Base-by-base conservation (phyloP, 2,888 invertebrate genomes). In the Seira ritae region DNA sequence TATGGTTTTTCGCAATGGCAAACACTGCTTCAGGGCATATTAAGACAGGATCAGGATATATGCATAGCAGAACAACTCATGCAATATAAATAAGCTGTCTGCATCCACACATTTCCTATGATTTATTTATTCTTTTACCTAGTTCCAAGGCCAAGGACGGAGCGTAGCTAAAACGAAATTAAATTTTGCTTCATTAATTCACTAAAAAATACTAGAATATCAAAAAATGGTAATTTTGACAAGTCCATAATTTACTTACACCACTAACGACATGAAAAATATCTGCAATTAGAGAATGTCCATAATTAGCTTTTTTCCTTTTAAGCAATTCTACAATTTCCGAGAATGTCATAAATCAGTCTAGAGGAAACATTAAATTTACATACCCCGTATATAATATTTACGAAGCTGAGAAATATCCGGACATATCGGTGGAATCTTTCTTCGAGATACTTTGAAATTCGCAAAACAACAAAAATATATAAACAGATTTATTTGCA, bases 381-480 rank as follows among this genome's bases (percentile, higher is more conserved):
- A 10, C 82, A 76, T 85, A 88, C 87, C 22, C 85, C 82, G 62
- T 87, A 88, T 22, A 87, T 31, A n/a, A 86, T 71, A 46, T 87
- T 87, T 10, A 88, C 78, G 3, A 87, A 10, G 12, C 87, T 87
- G n/a, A 87, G 37, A 19, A 77, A 67, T 10, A 85, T 55, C 23
- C 88, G 69, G 20, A 87, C 17, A 6, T 46, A 46, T 6, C 85
- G 65, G 75, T 84, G 81, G 70, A 84, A 86, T 76, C 86, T 77
- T 71, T 79, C 84, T 23, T 86, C 86, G 6, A 85, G 37, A 68
- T 86, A 86, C 86, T 86, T 19, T 22, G 46, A 75, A 31, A 31
- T 8, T 8, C 31, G n/a, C n/a, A n/a, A n/a, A 42, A 71, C n/a
- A n/a, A 55, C 10, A 67, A 55, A 20, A 70, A 37, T 60, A 69